Conservation (phyloP, 1,140 invertebrate genomes). For the Coptotermes formosanus region DNA sequence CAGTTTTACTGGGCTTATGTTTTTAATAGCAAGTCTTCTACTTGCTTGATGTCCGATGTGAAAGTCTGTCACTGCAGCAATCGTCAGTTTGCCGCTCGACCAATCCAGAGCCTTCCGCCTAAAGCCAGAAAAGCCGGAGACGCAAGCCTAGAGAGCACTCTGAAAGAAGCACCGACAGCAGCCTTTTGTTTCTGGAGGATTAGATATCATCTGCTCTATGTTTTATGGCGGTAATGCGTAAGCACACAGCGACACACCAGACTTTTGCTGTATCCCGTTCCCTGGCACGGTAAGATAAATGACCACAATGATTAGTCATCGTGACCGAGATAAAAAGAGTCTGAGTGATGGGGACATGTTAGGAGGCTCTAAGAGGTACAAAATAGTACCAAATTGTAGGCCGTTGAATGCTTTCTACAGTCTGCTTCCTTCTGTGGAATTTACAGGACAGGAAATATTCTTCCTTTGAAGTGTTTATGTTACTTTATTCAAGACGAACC, state of each 20-base stretch:
- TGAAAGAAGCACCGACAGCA: neutral
- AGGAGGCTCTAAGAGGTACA: no score
- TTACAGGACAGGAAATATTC: no score
- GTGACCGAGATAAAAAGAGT: neutral
- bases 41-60: no score
- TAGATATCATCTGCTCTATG: neutral
- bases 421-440: no score
- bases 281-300: neutral
- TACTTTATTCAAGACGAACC: no score
- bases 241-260: neutral
- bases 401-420: no score
- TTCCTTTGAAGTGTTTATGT: no score
- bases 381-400: no score
- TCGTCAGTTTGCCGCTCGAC: neutral
- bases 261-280: neutral
- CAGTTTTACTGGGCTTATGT: no score
- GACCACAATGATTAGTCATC: neutral
- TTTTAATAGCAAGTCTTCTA: no score
- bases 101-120: neutral
- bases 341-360: neutral
- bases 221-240: neutral
- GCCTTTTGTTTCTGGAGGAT: neutral
- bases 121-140: neutral
- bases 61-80: no score
- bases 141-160: neutral